Evolutionary conservation across 2,888 invertebrate species (phyloP), one percentile per base, ranked within the genome.

Genomic region (Agapostemon virescens): DNA sequence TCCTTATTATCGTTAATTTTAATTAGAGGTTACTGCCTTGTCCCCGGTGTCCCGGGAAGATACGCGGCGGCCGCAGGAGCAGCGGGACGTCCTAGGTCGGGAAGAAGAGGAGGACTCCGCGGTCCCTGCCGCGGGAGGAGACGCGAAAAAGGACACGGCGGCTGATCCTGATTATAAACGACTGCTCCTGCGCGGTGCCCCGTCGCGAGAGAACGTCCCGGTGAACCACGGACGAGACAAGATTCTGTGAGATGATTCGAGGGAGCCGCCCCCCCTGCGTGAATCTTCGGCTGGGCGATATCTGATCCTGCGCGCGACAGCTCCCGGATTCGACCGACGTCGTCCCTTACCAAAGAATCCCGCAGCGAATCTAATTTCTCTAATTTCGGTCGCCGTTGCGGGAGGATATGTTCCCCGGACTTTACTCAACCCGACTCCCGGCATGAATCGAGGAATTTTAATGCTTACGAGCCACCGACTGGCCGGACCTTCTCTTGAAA

Each of bases 1-100:
- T 82, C 83, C 90, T 88, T 89, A 90, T 91, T 90, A 90, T 88
- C 90, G 87, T 91, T 91, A 89, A 90, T 90, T 91, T 91, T 90
- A 91, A 91, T 91, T 91, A 90, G 88, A 85, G 86, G 82, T 85
- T 87, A 89, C 86, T 86, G 87, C 86, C 81, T 86, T 83, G 84
- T 87, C 82, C 75, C 58, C 72, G 69, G 72, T 64, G 73, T 76
- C 77, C 69, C 42, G 77, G 68, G 78, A 80, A 79, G 86, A 85
- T 85, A 83, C 83, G 85, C 80, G 80, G 49, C 84, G 76, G 83
- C 79, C 84, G 78, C 84, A 78, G 83, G 74, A 87, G 73, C 89
- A 85, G 87, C 88, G 84, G 88, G 88, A 83, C 74, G 84, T 82
- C 83, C 69, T 74, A 63, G 61, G 23, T 13, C 42, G 26, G 69